Evolutionary conservation across 2,113 vertebrate genomes (phyloP), one percentile per base, ranked within the genome.

Genomic region (Erythrolamprus reginae): DNA sequence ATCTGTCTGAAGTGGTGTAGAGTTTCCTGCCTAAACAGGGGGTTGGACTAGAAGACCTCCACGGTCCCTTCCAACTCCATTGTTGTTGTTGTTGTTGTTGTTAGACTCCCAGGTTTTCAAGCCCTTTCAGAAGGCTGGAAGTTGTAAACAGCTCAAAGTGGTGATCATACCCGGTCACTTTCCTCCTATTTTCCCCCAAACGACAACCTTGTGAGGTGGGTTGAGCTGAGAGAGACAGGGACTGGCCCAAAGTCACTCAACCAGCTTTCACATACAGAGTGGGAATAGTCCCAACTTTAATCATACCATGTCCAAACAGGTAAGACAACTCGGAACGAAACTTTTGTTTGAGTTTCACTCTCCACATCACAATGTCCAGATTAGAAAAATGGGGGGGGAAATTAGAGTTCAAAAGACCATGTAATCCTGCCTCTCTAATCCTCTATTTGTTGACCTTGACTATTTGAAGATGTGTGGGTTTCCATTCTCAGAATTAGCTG

Each of bases 311-410:
- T 47, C 9, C 77, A 85, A 85, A 17, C 45, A 4, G 1, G 89
- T 6, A 12, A 3, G n/a, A 10, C 82, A 48, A 84, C 12, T 21
- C 15, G 89, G 82, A 33, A 84, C 12, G 4, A 1, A 4, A 21
- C 38, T 53, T 47, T 47, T 33, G 61, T 90, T 86, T 90, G 89
- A 82, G 89, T 90, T 90, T 87, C 89, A 28, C 17, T 23, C 26
- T 52, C 13, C 17, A 55, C 45, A 51, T 26, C 19, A 21, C 53
- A 24, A 83, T 9, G 42, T 42, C 10, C 65, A 86, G 33, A 86
- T 42, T 21, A 70, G 89, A 26, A 21, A 86, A 86, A 6, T 52
- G 89, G n/a, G n/a, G n/a, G n/a, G n/a, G n/a, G 89, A 45, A 42
- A 52, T 10, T 33, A n/a, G 26, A 12, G 15, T 33, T 33, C 12